A percentile compares a stretch with the other conserved stretches of the same genome.
Conservation (phyloP, 2,888 invertebrate genomes). For the Cryptocephalus moraei region DNA sequence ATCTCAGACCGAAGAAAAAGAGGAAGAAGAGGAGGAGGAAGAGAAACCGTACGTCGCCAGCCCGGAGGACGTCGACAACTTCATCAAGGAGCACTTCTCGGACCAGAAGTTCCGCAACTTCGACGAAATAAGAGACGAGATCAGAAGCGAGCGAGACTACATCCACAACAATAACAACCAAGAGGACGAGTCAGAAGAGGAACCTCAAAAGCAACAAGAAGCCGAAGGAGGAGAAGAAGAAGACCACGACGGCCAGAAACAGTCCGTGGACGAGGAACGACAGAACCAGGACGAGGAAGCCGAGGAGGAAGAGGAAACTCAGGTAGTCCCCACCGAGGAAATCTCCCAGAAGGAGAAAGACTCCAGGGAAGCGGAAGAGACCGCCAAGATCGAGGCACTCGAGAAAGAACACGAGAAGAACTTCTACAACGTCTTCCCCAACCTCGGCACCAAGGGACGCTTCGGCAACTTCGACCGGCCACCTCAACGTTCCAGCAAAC, state of each 20-base stretch:
- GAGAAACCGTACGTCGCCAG: neutral
- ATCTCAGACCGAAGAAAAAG: conserved; percentile 4
- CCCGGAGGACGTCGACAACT: conserved; percentile 11
- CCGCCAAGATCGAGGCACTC: conserved; percentile 6
- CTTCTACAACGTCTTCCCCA: conserved; percentile 11
- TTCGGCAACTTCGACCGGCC: no score
- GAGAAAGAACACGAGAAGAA: conserved; percentile 9
- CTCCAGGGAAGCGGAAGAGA: conserved; percentile 1
- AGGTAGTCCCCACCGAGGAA: neutral
- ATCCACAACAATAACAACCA: neutral
- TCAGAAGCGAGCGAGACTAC: conserved; percentile 7
- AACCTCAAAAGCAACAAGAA: neutral
- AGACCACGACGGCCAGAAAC: neutral
- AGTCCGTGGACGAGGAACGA: conserved; percentile 1
- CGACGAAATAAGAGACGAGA: conserved; percentile 11
- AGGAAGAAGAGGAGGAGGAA: conserved; percentile 5
- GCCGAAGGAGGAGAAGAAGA: neutral
- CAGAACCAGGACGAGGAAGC: neutral
- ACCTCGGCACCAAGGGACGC: conserved; percentile 3
- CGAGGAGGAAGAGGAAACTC: neutral
- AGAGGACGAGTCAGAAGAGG: neutral
- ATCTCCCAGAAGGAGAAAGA: conserved; percentile 1
- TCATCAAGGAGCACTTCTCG: conserved; percentile 12
- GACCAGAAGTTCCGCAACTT: conserved; percentile 6
- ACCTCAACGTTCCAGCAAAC: neutral